Percentiles rank a stretch among this genome's conserved stretches.
Evolutionary conservation across 2,797 vertebrate species (phyloP).

Genomic region (Cirrhinus molitorella): DNA sequence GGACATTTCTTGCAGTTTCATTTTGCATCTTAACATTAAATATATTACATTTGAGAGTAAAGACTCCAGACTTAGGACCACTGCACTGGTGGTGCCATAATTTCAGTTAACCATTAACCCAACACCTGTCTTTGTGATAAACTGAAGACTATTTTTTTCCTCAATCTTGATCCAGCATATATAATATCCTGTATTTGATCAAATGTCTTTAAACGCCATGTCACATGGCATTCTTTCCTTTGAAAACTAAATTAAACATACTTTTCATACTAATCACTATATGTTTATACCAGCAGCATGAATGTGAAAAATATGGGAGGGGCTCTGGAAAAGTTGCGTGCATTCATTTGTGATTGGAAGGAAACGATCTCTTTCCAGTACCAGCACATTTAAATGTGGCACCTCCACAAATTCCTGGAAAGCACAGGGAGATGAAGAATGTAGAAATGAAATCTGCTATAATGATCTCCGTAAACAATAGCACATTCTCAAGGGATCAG

Average conservation of each 20-base stretch:
- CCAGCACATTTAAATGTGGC: conserved; percentile 10
- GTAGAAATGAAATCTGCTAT: not conserved
- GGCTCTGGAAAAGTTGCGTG: not conserved
- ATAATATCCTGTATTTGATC: not conserved
- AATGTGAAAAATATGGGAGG: not conserved
- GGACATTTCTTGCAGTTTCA: not conserved
- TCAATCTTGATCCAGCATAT: not conserved
- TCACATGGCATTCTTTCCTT: not conserved
- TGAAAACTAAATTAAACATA: not conserved
- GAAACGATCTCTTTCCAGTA: conserved; percentile 30
- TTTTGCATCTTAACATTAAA: not conserved
- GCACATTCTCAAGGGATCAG: not conserved
- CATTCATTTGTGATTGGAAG: conserved; percentile 22
- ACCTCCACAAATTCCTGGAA: conserved; percentile 34
- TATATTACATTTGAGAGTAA: not conserved
- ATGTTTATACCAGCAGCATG: not conserved
- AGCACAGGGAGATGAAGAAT: conserved; percentile 10
- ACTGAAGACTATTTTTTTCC: not conserved
- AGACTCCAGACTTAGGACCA: not conserved
- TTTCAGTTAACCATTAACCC: conserved; percentile 11
- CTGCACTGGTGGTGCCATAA: not conserved
- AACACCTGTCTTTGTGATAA: not conserved
- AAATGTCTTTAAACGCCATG: not conserved
- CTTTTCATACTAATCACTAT: not conserved
- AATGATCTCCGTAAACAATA: conserved; percentile 12